A percentile compares a stretch with the other conserved stretches of the same genome.
Evolutionary conservation across 2,797 vertebrate genomes (phyloP).

Genomic region (Orientallactaga sibirica): DNA sequence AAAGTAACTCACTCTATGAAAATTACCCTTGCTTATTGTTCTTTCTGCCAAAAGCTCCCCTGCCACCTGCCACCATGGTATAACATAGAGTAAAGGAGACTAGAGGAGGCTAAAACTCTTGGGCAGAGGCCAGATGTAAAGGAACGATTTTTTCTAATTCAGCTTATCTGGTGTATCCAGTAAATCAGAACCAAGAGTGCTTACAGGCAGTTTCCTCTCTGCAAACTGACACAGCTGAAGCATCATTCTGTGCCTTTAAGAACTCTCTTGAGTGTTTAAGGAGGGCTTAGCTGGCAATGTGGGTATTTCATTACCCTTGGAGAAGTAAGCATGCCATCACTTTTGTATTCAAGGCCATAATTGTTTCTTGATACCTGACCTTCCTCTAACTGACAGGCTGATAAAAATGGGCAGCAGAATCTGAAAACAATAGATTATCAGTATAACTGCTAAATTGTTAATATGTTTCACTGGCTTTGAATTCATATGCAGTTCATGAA

Average conservation of each 20-base stretch:
- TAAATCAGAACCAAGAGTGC: background rate
- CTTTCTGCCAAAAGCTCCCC: background rate
- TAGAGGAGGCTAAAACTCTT: background rate
- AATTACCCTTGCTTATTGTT: background rate
- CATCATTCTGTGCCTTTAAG: background rate
- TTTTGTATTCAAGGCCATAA: background rate
- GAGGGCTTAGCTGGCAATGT: background rate
- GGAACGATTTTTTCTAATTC: background rate
- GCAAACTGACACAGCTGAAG: background rate
- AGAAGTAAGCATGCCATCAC: background rate
- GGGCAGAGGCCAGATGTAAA: background rate
- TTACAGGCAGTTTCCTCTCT: background rate
- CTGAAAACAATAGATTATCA: background rate
- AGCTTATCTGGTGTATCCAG: background rate
- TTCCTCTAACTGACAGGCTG: background rate
- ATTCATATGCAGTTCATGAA: background rate
- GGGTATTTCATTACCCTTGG: background rate
- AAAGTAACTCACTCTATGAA: background rate
- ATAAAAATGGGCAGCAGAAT: background rate
- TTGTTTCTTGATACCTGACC: background rate
- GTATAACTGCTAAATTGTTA: background rate
- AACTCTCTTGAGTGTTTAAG: background rate
- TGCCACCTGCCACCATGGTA: fast-evolving
- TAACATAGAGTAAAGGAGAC: background rate
- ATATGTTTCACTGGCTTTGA: background rate